Percentiles rank a stretch among this genome's conserved stretches.
Evolutionary conservation across 1,140 invertebrate genomes (phyloP).

Genomic region (Calosoma granatense): DNA sequence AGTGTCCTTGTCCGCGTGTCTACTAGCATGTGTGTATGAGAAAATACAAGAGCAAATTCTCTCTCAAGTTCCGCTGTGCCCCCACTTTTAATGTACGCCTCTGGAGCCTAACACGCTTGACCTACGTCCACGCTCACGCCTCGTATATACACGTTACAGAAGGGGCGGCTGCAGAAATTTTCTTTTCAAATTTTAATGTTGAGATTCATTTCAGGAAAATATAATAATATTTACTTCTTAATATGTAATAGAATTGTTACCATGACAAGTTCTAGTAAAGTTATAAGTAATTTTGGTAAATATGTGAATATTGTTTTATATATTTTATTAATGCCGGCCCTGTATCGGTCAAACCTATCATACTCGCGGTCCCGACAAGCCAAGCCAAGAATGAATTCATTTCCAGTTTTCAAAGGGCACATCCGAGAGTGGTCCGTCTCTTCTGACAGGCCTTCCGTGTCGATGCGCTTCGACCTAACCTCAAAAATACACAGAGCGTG

Average conservation of each 20-base stretch:
- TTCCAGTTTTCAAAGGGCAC: slow-evolving; percentile 3
- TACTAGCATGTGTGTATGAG: too few relatives aligned
- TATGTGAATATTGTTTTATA: too few relatives aligned
- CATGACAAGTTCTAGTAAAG: too few relatives aligned
- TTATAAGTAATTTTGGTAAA: too few relatives aligned
- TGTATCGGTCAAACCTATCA: too few relatives aligned
- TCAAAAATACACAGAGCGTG: not conserved
- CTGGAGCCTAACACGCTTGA: not conserved
- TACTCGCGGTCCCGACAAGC: too few relatives aligned
- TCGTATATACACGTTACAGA: not conserved
- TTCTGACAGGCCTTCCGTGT: not conserved
- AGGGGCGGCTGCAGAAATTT: not conserved
- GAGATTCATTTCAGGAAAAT: too few relatives aligned
- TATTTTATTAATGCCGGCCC: too few relatives aligned
- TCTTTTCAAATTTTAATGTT: too few relatives aligned
- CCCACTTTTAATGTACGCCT: not conserved
- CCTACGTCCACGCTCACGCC: not conserved
- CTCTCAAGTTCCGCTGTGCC: not conserved
- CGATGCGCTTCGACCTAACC: not conserved
- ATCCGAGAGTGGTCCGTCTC: slow-evolving; percentile 4
- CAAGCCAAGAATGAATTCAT: slow-evolving; percentile 9
- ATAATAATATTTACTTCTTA: too few relatives aligned
- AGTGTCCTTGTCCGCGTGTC: too few relatives aligned
- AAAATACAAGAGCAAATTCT: not conserved
- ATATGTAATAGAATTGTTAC: too few relatives aligned